These are phyloP conservation scores for Hippocampus guttulatus DNA, from an alignment of 2,113 vertebrate genomes.

Conservation along the genomic window DNA sequence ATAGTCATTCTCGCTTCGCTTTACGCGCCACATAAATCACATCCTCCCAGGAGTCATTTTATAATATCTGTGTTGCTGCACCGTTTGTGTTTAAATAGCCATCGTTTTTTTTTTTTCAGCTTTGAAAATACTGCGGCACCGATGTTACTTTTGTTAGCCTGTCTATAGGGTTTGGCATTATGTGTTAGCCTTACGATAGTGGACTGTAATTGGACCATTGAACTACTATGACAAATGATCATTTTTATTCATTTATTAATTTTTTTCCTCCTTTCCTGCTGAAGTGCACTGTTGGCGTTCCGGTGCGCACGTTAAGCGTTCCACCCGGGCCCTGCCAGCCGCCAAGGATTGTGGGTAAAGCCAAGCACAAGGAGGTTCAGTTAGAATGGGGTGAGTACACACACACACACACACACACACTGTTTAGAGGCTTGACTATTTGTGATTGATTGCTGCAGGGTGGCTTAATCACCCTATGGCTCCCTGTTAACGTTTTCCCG, in stretches of 20 bases:
- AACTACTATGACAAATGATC: too few relatives aligned
- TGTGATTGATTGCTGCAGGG: not conserved
- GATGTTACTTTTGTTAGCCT: too few relatives aligned
- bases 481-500: conserved; percentile 11
- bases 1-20: too few relatives aligned
- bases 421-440: conserved; percentile 8
- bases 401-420: not conserved
- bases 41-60: too few relatives aligned
- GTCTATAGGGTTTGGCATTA: too few relatives aligned
- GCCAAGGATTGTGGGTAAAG: conserved; percentile 83
- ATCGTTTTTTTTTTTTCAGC: not conserved
- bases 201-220: too few relatives aligned
- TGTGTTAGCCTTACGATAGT: too few relatives aligned
- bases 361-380: conserved; percentile 92
- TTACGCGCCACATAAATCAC: too few relatives aligned
- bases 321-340: conserved; percentile 86
- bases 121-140: too few relatives aligned
- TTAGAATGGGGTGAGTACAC: conserved; percentile 87
- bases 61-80: too few relatives aligned
- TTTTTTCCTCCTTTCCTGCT: conserved; percentile 10
- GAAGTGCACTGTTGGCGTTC: conserved; percentile 85
- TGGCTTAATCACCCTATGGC: conserved; percentile 34
- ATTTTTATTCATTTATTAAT: not conserved
- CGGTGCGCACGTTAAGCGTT: conserved; percentile 83
- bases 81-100: too few relatives aligned